phyloP scores from a whole-genome alignment of 2,888 invertebrate species.

The Orchesella flavescens region DNA sequence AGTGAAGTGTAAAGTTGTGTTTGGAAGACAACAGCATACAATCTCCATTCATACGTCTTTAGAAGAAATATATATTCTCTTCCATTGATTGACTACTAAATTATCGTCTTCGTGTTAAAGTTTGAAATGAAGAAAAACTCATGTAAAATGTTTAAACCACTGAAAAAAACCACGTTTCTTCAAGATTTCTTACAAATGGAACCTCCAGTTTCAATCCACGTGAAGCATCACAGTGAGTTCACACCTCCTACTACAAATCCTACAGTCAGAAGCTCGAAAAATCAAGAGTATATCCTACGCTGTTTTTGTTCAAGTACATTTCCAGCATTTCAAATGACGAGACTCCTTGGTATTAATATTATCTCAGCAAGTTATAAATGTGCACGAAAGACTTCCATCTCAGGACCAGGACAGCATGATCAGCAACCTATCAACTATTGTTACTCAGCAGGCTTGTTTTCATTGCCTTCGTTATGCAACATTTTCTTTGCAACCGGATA shows the following conservation, averaged over 20 bases:
- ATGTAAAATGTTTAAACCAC: neutral
- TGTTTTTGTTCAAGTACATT: slow-evolving; percentile 12
- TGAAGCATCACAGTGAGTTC: neutral
- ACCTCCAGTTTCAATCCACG: no score
- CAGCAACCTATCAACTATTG: neutral
- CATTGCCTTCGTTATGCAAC: slow-evolving; percentile 20
- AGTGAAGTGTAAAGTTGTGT: no score
- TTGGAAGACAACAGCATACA: no score
- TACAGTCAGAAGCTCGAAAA: neutral
- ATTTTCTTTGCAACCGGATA: neutral
- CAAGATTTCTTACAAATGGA: neutral
- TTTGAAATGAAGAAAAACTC: neutral
- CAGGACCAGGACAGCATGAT: neutral
- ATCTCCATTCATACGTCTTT: no score
- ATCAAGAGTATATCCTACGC: neutral
- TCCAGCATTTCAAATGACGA: slow-evolving; percentile 8
- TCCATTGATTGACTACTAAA: no score
- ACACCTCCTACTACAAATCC: neutral
- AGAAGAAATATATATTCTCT: no score
- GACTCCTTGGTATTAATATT: slow-evolving; percentile 10
- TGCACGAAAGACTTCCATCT: neutral
- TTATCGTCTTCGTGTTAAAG: no score
- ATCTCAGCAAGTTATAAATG: neutral
- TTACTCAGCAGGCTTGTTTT: neutral
- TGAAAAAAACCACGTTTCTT: neutral